Evolutionary conservation across 2,888 invertebrate genomes (phyloP).

Genomic region (Noctua comes): DNA sequence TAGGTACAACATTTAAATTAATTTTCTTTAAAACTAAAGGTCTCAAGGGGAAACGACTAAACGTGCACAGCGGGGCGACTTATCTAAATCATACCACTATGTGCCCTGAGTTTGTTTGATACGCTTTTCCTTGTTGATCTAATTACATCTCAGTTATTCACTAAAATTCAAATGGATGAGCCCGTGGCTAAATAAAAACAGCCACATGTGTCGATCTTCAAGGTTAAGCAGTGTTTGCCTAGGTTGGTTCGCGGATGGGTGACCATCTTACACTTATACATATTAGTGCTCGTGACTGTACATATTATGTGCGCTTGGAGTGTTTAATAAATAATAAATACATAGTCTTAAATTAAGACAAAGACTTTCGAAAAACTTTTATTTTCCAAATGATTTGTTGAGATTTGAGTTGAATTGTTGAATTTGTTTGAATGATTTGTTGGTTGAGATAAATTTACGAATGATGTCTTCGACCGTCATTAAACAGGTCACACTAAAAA

Average conservation of each 20-base stretch:
- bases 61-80: conserved; percentile 73
- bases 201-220: background rate
- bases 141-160: conserved; percentile 40
- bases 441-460: too few relatives aligned
- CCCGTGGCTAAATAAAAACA: background rate
- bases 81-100: conserved; percentile 81
- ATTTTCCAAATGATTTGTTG: conserved; percentile 25
- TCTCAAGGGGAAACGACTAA: conserved; percentile 66
- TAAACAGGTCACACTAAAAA: conserved; percentile 22
- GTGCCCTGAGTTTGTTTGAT: conserved; percentile 74
- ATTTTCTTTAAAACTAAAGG: conserved; percentile 22
- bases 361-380: background rate
- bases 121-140: conserved; percentile 61
- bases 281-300: background rate
- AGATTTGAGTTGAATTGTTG: too few relatives aligned
- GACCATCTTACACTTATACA: background rate
- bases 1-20: background rate
- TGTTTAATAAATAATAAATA: background rate
- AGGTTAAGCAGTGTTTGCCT: background rate
- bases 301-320: background rate
- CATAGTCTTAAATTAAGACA: background rate
- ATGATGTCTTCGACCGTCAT: too few relatives aligned
- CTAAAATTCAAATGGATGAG: background rate
- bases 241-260: background rate
- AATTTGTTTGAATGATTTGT: too few relatives aligned